Percentiles rank a stretch among this genome's conserved stretches.
Evolutionary conservation across 2,797 vertebrate genomes (phyloP).

Genomic region (Simalia tracyae): DNA sequence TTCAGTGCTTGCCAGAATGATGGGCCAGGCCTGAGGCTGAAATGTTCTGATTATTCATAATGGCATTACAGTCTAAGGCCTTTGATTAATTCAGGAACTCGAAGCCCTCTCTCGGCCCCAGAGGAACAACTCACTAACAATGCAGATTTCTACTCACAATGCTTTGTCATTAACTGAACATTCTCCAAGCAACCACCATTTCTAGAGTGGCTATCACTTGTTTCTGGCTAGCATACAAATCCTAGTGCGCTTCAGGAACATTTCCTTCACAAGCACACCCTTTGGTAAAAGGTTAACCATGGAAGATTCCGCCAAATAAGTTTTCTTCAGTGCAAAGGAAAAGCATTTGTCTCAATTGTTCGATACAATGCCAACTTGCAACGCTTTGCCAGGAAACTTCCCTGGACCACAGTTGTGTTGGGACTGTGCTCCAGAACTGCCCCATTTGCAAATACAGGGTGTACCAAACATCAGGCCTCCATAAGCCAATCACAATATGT

Average conservation of each 20-base stretch:
- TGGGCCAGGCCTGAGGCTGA: slow-evolving; percentile 59
- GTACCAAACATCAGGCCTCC: too few species aligned
- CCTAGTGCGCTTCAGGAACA: background rate
- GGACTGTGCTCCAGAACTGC: slow-evolving; percentile 10
- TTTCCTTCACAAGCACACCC: slow-evolving; percentile 18
- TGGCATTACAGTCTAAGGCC: slow-evolving; percentile 53
- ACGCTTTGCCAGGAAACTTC: slow-evolving; percentile 34
- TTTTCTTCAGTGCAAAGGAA: slow-evolving; percentile 49
- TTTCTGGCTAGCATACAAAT: background rate
- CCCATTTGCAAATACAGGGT: slow-evolving; percentile 34
- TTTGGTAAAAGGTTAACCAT: slow-evolving; percentile 35
- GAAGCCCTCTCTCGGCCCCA: slow-evolving; percentile 48
- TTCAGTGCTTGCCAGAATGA: slow-evolving; percentile 59
- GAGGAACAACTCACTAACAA: slow-evolving; percentile 29
- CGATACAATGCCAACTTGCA: slow-evolving; percentile 59
- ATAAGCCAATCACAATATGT: too few species aligned
- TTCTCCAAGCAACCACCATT: background rate
- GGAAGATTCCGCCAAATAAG: slow-evolving; percentile 60
- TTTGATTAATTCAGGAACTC: slow-evolving; percentile 61
- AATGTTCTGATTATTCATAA: slow-evolving; percentile 67
- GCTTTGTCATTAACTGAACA: background rate
- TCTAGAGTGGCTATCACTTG: background rate
- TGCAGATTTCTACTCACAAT: background rate
- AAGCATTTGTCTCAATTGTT: slow-evolving; percentile 62
- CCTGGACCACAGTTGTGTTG: slow-evolving; percentile 47